Percentiles rank a stretch among this genome's conserved stretches.
These are phyloP conservation scores for Acinonyx jubatus DNA, from an alignment of 2,113 vertebrate genomes.

Conservation along the genomic window DNA sequence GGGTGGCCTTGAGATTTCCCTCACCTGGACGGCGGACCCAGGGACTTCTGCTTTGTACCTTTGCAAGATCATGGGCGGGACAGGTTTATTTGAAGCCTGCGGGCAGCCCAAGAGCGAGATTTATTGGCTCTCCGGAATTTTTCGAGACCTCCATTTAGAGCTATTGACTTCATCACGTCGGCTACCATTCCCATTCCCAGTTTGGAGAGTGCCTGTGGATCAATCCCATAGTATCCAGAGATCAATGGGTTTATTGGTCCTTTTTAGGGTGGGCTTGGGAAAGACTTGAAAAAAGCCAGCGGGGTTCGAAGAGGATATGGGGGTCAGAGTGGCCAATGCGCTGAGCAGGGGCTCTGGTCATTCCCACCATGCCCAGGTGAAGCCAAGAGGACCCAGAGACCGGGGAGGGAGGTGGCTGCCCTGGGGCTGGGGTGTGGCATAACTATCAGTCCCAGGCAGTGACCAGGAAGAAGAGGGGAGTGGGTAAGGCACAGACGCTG, in stretches of 20 bases:
- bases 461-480: neutral
- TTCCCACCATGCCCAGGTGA: neutral
- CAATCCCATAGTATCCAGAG: neutral
- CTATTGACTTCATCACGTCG: neutral
- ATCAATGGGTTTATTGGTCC: neutral
- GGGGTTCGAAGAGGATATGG: neutral
- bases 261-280: neutral
- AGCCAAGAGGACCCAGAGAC: neutral
- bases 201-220: neutral
- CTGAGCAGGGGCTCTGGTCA: neutral
- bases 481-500: neutral
- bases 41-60: neutral
- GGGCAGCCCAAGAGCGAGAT: neutral
- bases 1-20: neutral
- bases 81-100: neutral
- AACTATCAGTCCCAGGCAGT: neutral
- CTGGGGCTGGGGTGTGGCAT: neutral
- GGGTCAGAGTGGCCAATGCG: neutral
- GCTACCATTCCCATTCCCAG: neutral
- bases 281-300: neutral
- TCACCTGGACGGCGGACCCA: too few relatives aligned
- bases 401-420: accelerated
- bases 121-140: neutral
- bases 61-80: neutral
- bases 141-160: neutral